A percentile compares a stretch with the other conserved stretches of the same genome.
Conservation (phyloP, 2,888 invertebrate genomes). For the Ornithoptera alexandrae region DNA sequence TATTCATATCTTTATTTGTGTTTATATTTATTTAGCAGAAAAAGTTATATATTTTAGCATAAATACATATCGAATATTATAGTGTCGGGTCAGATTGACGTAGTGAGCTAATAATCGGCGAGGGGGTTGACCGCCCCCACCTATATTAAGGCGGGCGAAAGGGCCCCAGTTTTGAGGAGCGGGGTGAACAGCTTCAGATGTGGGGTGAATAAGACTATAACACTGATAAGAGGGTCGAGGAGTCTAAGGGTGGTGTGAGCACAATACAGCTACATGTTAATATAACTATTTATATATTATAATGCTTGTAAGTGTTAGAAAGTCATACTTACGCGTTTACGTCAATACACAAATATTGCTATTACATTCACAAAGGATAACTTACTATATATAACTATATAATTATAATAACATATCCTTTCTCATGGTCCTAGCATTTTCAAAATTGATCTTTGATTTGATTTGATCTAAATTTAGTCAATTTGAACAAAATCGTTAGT, state of each 20-base stretch:
- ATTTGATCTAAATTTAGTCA: too few species aligned
- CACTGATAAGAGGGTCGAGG: constrained; percentile 45
- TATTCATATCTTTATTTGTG: too few species aligned
- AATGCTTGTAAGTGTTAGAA: too few species aligned
- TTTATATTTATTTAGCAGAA: background rate
- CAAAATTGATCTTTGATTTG: too few species aligned
- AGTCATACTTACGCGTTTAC: too few species aligned
- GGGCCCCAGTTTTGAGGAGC: constrained; percentile 41
- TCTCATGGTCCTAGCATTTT: too few species aligned
- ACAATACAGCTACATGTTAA: background rate
- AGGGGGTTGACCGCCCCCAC: constrained; percentile 40
- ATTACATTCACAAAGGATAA: too few species aligned
- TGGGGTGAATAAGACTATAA: constrained; percentile 42
- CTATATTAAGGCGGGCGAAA: constrained; percentile 43
- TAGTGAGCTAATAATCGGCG: constrained; percentile 43
- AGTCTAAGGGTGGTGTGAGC: constrained; percentile 33
- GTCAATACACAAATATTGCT: too few species aligned
- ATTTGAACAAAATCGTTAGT: too few species aligned
- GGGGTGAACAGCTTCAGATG: constrained; percentile 39
- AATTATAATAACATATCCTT: too few species aligned
- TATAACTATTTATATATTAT: background rate
- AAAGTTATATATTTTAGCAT: constrained; percentile 8
- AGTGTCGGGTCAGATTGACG: constrained; percentile 41
- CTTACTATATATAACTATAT: too few species aligned
- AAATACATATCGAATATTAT: constrained; percentile 27